Evolutionary conservation across 1,140 invertebrate genomes (phyloP), one percentile per base, ranked within the genome.

Genomic region (Ceratoteleas bidentatus): DNA sequence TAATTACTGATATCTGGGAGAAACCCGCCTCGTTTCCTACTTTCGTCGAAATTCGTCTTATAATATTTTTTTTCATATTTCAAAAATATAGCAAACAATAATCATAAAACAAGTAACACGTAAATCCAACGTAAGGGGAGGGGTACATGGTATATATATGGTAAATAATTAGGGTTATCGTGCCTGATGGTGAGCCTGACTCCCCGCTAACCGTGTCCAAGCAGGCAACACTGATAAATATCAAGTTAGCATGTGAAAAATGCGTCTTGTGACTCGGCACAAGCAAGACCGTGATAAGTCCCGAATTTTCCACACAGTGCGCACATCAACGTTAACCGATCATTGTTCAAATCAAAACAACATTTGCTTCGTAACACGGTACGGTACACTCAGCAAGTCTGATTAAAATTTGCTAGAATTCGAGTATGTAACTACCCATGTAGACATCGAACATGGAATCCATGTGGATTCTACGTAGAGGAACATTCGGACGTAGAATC

Each of bases 141-240:
- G 85, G 87, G 85, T 87, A 90, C 86, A 90, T 82, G 85, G 90
- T 65, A 49, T 38, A n/a, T n/a, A n/a, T n/a, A n/a, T 54, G 32
- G n/a, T 9, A 60, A 65, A 58, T 90, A 90, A 90, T 90, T 86
- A 85, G 87, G 89, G 90, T 87, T 88, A 86, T 90, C 88, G 89
- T 90, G 90, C 90, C 90, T 91, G 90, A 91, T 91, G 90, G 87
- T 91, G 90, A 91, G 88, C 90, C 90, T 91, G 90, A 91, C 90
- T 91, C 90, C 90, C 88, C 90, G 87, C 86, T 86, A 89, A 88
- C 89, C 86, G 85, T 88, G 89, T 90, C 89, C 88, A 86, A 90
- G 86, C 90, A 91, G 89, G 90, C 90, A 91, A 91, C 86, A 90
- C 76, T 89, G 86, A 89, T 86, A 88, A 88, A 89, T 82, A 87